These are phyloP conservation scores for Neoarius graeffei DNA, from an alignment of 2,113 vertebrate genomes.

Conservation along the genomic window DNA sequence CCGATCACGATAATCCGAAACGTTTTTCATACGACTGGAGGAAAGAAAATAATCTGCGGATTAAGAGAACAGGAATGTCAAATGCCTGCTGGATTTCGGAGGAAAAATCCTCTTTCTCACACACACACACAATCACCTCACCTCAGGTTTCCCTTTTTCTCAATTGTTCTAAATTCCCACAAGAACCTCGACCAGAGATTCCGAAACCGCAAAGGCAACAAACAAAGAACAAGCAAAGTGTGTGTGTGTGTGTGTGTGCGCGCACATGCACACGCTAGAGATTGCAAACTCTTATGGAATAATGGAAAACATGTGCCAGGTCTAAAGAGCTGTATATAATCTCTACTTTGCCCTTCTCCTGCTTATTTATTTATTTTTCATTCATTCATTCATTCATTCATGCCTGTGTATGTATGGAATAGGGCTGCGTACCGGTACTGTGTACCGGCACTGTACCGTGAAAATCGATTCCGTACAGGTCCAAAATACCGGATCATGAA, in stretches of 20 bases:
- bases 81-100: conserved; percentile 31
- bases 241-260: conserved; percentile 14
- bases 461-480: no score
- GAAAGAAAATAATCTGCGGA: conserved; percentile 43
- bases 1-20: not conserved
- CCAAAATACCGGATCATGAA: no score
- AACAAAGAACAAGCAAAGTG: conserved; percentile 17
- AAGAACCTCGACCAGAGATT: conserved; percentile 33
- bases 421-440: no score
- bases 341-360: not conserved
- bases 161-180: conserved; percentile 44
- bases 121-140: conserved; percentile 19
- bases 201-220: conserved; percentile 34
- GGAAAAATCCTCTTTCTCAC: conserved; percentile 27
- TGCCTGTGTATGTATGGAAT: not conserved
- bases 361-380: not conserved
- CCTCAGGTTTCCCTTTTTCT: conserved; percentile 36
- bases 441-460: no score
- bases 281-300: not conserved
- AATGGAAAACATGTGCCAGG: conserved; percentile 11
- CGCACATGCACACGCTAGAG: not conserved
- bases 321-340: conserved; percentile 29
- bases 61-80: conserved; percentile 50
- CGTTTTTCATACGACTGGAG: not conserved
- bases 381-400: no score